Percentiles rank a stretch among this genome's conserved stretches.
These are phyloP conservation scores for Eueides isabella DNA, from an alignment of 1,140 invertebrate species.

Conservation along the genomic window DNA sequence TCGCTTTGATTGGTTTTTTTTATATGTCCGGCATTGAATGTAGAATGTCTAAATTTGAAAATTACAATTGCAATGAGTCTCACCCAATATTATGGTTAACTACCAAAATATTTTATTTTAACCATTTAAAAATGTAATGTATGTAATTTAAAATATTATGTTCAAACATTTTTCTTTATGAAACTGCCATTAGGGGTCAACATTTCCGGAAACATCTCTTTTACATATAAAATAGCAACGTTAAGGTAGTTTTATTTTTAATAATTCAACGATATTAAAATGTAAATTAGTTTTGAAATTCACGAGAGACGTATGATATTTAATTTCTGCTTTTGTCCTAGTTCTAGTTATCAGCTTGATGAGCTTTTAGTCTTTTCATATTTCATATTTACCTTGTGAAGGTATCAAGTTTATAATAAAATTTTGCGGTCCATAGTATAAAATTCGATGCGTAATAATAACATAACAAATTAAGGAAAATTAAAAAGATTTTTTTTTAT, in stretches of 20 bases:
- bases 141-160: neutral
- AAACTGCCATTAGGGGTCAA: neutral
- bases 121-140: too few relatives aligned
- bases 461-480: too few relatives aligned
- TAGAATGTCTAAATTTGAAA: too few relatives aligned
- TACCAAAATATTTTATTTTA: too few relatives aligned
- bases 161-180: neutral
- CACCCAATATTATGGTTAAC: too few relatives aligned
- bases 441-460: too few relatives aligned
- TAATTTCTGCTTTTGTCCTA: neutral
- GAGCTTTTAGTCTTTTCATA: neutral
- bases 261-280: neutral
- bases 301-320: neutral
- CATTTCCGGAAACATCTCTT: neutral
- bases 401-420: too few relatives aligned
- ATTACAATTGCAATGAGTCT: too few relatives aligned
- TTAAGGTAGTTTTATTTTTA: neutral
- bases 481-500: too few relatives aligned
- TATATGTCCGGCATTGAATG: too few relatives aligned
- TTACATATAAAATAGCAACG: neutral
- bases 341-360: neutral
- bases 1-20: too few relatives aligned
- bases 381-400: too few relatives aligned
- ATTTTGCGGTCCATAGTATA: neutral
- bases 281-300: neutral